phyloP scores from a whole-genome alignment of 2,888 invertebrate genomes.

The Mallateleia sp. region DNA sequence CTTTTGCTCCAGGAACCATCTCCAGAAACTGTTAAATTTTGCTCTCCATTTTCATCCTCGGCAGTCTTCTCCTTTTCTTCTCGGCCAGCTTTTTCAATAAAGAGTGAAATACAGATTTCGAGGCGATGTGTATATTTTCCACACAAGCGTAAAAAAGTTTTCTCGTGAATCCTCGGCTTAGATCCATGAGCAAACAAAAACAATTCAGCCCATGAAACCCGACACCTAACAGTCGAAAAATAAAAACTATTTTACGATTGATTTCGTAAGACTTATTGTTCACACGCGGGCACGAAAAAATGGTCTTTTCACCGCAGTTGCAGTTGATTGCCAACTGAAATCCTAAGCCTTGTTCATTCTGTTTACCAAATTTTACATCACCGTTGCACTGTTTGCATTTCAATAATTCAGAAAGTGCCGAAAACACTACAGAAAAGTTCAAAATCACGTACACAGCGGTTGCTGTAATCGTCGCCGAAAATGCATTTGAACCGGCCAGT shows the following conservation, averaged over 20 bases:
- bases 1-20: slow-evolving; percentile 23
- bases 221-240: slow-evolving; percentile 22
- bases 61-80: slow-evolving; percentile 23
- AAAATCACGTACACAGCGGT: slow-evolving; percentile 9
- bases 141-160: slow-evolving; percentile 7
- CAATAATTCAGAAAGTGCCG: slow-evolving; percentile 13
- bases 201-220: slow-evolving; percentile 12
- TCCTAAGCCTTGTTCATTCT: slow-evolving; percentile 24
- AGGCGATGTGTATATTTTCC: not conserved
- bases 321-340: slow-evolving; percentile 4
- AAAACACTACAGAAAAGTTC: slow-evolving; percentile 1
- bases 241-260: slow-evolving; percentile 15
- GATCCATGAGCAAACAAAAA: slow-evolving; percentile 18
- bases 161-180: slow-evolving; percentile 16
- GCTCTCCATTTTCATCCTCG: not conserved
- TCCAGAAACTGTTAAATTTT: slow-evolving; percentile 22
- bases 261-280: slow-evolving; percentile 17
- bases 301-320: slow-evolving; percentile 1
- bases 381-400: slow-evolving; percentile 24
- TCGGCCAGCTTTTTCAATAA: slow-evolving; percentile 13
- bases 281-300: slow-evolving; percentile 3
- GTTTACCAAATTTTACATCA: slow-evolving; percentile 11
- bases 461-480: not conserved
- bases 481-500: not conserved
- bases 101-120: slow-evolving; percentile 15